phyloP scores from a whole-genome alignment of 2,797 vertebrate species.

The Eremophila alpestris region DNA sequence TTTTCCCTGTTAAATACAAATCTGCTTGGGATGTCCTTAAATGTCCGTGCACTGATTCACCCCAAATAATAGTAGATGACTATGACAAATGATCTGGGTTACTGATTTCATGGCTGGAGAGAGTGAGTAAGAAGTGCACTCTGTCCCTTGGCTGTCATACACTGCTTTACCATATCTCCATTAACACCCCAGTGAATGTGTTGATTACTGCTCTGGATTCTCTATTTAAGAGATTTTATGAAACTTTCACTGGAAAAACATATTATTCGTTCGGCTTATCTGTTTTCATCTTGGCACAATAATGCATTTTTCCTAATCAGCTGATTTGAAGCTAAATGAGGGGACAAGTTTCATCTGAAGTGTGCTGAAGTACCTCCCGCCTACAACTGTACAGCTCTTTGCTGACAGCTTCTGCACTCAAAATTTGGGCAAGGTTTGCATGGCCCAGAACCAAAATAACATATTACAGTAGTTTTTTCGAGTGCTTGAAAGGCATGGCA shows the following conservation, averaged over 20 bases:
- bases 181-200: not conserved
- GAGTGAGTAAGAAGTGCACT: slow-evolving; percentile 34
- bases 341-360: not conserved
- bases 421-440: slow-evolving; percentile 19
- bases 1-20: slow-evolving; percentile 17
- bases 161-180: not conserved
- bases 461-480: slow-evolving; percentile 10
- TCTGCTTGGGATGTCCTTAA: slow-evolving; percentile 35
- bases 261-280: not conserved
- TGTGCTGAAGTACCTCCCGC: not conserved
- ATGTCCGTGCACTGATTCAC: not conserved
- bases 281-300: slow-evolving; percentile 1
- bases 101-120: slow-evolving; percentile 36
- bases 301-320: slow-evolving; percentile 8
- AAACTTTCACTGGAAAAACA: slow-evolving; percentile 32
- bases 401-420: not conserved
- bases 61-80: slow-evolving; percentile 27
- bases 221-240: not conserved
- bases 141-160: slow-evolving; percentile 33
- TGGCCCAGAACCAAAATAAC: slow-evolving; percentile 29
- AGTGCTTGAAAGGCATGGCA: not conserved
- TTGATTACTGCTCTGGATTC: not conserved
- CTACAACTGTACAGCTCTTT: not conserved
- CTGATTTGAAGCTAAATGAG: slow-evolving; percentile 4
- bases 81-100: slow-evolving; percentile 34